Base-by-base conservation (phyloP, 92 coral and sea anemone species). In the Heliopora coerulea region DNA sequence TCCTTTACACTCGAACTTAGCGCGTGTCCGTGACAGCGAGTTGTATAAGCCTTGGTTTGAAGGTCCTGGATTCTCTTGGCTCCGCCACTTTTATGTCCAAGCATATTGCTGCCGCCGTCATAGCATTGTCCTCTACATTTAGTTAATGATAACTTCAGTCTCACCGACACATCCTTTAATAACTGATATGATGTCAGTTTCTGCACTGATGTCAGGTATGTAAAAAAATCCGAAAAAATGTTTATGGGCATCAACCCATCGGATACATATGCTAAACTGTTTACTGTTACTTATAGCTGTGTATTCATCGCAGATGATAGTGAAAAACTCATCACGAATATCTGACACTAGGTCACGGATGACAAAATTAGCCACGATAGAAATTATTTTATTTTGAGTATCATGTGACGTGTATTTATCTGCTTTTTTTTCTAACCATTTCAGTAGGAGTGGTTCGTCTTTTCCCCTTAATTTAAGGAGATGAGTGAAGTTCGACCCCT, bases 31-130 rank as follows among this genome's bases (percentile, higher is more conserved):
- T 83, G 85, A 56, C 88, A 87, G 70, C 83, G 88, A 58, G 82
- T 87, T 66, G 91, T n/a, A n/a, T n/a, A n/a, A n/a, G n/a, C n/a
- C n/a, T n/a, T n/a, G n/a, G n/a, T 82, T 68, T 88, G 86, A 73
- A 80, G 56, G 15, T 88, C 79, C 46, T 80, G 64, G 75, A 84
- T 88, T 81, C 83, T 57, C 50, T 79, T 81, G 52, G 86, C 83
- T 49, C 68, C 85, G 9, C 85, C 83, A 3, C 80, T 74, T 78
- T 84, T 84, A 37, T 59, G 73, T 25, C 91, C 88, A 75, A 81
- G 86, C 91, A 88, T 88, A 69, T 84, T 81, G 48, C 91, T 88
- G 49, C 84, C 88, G 17, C 86, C 91, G 54, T 80, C 91, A 34
- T 80, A 84, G 61, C 91, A 84, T 52, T 87, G 88, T 25, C 91